Conservation (phyloP, 1,140 invertebrate species). For the Caenorhabditis remanei region DNA sequence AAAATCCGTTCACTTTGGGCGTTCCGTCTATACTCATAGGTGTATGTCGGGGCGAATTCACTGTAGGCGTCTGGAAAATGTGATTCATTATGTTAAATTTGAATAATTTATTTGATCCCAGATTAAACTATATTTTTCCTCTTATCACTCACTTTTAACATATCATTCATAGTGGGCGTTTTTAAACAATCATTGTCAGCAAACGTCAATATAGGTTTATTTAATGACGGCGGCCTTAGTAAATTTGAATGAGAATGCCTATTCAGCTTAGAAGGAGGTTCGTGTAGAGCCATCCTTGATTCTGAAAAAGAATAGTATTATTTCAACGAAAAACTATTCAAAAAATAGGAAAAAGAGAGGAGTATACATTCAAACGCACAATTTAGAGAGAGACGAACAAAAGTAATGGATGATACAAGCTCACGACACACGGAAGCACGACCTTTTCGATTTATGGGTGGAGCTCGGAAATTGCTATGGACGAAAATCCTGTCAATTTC, state of each 20-base stretch:
- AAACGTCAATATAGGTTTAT: conserved; percentile 68
- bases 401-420: too few species aligned
- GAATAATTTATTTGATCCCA: too few species aligned
- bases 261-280: conserved; percentile 27
- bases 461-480: too few species aligned
- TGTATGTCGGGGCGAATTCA: conserved; percentile 68
- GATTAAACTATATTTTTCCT: background rate
- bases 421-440: too few species aligned
- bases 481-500: too few species aligned
- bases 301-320: background rate
- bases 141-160: conserved; percentile 58
- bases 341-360: background rate
- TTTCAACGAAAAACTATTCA: background rate
- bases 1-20: conserved; percentile 30
- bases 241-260: conserved; percentile 18
- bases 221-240: conserved; percentile 54
- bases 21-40: conserved; percentile 10
- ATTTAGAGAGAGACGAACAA: background rate
- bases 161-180: conserved; percentile 72
- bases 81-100: too few species aligned
- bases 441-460: too few species aligned
- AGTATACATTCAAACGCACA: too few species aligned
- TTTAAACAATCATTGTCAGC: conserved; percentile 72
- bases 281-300: conserved; percentile 22
- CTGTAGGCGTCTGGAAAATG: conserved; percentile 67